Evolutionary conservation across 2,888 invertebrate species (phyloP).

Genomic region (Tetheella fluctuosa): DNA sequence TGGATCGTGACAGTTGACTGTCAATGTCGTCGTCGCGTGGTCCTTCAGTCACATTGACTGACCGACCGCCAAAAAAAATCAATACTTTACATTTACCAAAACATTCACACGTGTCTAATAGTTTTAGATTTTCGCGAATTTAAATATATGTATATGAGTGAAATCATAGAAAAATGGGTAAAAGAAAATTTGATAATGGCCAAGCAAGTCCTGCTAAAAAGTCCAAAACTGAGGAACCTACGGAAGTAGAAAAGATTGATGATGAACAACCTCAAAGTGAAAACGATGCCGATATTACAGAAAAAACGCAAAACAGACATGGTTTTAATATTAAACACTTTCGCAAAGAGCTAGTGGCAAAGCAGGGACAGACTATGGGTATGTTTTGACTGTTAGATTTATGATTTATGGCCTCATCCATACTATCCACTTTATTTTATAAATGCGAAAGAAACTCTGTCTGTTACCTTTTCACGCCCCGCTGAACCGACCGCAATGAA

Average conservation of each 20-base stretch:
- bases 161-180: slow-evolving; percentile 57
- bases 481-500: no score
- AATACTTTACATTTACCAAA: slow-evolving; percentile 30
- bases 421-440: no score
- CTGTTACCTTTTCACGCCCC: no score
- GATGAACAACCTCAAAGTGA: slow-evolving; percentile 59
- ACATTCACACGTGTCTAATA: slow-evolving; percentile 51
- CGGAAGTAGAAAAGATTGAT: slow-evolving; percentile 31
- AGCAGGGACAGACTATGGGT: slow-evolving; percentile 84
- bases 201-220: slow-evolving; percentile 49
- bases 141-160: slow-evolving; percentile 13
- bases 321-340: slow-evolving; percentile 85
- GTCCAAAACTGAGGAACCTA: slow-evolving; percentile 38
- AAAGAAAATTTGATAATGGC: slow-evolving; percentile 64
- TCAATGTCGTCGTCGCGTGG: no score
- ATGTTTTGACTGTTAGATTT: slow-evolving; percentile 38
- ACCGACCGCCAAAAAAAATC: no score
- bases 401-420: no score
- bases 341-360: slow-evolving; percentile 80
- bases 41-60: not conserved
- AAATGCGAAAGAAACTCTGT: no score
- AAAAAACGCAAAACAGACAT: slow-evolving; percentile 39
- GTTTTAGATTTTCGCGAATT: slow-evolving; percentile 8
- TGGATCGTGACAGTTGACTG: no score
- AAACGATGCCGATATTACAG: slow-evolving; percentile 29